Base-by-base conservation (phyloP, 2,113 vertebrate species). In the Hipposideros armiger region DNA sequence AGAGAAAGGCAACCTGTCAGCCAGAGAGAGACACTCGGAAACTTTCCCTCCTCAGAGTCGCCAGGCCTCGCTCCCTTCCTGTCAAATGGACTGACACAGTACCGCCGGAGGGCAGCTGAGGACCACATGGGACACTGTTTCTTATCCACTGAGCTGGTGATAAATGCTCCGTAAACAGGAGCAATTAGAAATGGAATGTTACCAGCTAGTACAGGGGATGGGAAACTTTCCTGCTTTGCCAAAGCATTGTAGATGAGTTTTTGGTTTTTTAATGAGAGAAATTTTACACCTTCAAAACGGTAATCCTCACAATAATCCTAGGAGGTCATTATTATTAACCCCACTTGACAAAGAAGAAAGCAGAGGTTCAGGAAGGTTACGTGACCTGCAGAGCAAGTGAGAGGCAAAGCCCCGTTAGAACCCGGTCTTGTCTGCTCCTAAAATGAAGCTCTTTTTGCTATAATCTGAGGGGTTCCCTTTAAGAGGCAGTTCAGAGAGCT, bases 1-100 rank as follows among this genome's bases (percentile, higher is more conserved):
- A 83, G 52, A 70, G 7, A 22, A 69, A 74, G 73, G 72, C 45
- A 16, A 19, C 30, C 16, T 54, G 52, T 17, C 52, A 15, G 58
- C 40, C 22, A 60, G 32, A 30, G 60, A 78, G 60, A 64, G 67
- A 20, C 16, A 4, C 20, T 17, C 24, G 3, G 36, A 56, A 0
- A 11, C 10, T 1, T 9, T 15, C 36, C 52, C 66, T 9, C 2
- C 28, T 24, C 1, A 1, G 4, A 9, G 54, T 42, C 10, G 2
- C 26, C 40, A 4, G 0, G 16, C 4, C 85, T 64, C 52, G 4
- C 11, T 17, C 15, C 36, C 54, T 42, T 11, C 15, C n/a, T 66
- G 62, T 66, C 10, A 45, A 10, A 24, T 0, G 16, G 50, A 62
- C 6, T 1, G 28, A 54, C 6, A 0, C 42, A 0, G 1, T 2